These are phyloP conservation scores for Holocentrus rufus DNA, from an alignment of 2,797 vertebrate genomes.

Conservation along the genomic window DNA sequence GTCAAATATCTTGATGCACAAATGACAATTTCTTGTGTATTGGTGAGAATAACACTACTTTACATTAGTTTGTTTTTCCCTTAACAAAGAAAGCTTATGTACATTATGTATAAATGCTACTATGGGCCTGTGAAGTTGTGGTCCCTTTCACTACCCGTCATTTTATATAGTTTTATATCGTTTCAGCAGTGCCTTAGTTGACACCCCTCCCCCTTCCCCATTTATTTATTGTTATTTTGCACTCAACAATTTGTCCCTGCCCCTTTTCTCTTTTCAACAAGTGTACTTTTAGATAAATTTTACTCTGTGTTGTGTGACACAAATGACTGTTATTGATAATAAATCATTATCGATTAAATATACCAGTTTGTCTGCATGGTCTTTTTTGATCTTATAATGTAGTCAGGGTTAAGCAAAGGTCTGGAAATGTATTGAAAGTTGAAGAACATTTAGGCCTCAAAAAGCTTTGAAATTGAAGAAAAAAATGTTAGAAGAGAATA, in stretches of 20 bases:
- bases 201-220: conserved; percentile 15
- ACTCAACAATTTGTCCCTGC: conserved; percentile 13
- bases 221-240: conserved; percentile 77
- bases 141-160: conserved; percentile 15
- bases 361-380: background rate
- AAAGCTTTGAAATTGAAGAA: no score
- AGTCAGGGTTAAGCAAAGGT: background rate
- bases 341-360: conserved; percentile 71
- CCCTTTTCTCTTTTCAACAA: conserved; percentile 22
- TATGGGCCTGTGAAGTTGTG: conserved; percentile 12
- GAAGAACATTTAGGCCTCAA: no score
- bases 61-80: conserved; percentile 26
- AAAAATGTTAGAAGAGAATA: no score
- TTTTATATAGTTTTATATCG: conserved; percentile 61
- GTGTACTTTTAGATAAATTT: conserved; percentile 66
- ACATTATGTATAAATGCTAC: conserved; percentile 52
- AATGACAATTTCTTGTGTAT: conserved; percentile 30
- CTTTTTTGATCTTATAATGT: background rate
- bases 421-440: background rate
- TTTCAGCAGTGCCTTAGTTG: conserved; percentile 38
- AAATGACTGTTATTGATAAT: conserved; percentile 70
- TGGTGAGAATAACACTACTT: conserved; percentile 39
- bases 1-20: conserved; percentile 30
- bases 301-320: conserved; percentile 51
- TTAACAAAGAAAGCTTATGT: conserved; percentile 46